These are phyloP conservation scores for Dasypolia templi DNA, from an alignment of 2,888 invertebrate species.

Conservation along the genomic window DNA sequence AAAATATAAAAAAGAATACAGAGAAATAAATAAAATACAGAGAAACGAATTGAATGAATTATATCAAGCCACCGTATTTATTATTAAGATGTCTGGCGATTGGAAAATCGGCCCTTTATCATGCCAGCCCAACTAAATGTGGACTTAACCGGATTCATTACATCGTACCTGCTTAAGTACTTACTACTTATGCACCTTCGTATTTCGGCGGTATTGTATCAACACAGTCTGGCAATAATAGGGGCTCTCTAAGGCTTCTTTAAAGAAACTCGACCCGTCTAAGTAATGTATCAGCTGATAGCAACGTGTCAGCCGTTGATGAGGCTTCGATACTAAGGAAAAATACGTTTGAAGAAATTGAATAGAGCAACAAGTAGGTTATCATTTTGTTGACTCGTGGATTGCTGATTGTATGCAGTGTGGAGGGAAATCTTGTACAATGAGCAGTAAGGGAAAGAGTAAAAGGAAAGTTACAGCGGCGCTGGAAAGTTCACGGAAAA, in stretches of 20 bases:
- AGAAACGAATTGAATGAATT: no score
- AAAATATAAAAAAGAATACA: no score
- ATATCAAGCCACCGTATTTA: not conserved
- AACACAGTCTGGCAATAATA: conserved; percentile 35
- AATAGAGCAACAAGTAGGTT: conserved; percentile 57
- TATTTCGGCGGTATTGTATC: conserved; percentile 46
- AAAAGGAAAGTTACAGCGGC: conserved; percentile 32
- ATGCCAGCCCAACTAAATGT: not conserved
- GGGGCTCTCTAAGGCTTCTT: conserved; percentile 57
- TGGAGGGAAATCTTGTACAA: conserved; percentile 19
- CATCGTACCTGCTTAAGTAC: conserved; percentile 14
- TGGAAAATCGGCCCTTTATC: not conserved
- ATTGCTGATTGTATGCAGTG: conserved; percentile 16
- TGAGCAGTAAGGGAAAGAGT: conserved; percentile 10
- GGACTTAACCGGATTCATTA: conserved; percentile 34
- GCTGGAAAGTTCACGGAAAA: conserved; percentile 32
- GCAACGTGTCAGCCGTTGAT: conserved; percentile 71
- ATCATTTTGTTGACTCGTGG: conserved; percentile 55
- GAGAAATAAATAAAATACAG: no score
- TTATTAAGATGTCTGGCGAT: not conserved
- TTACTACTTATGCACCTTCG: conserved; percentile 16
- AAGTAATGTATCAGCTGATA: conserved; percentile 70
- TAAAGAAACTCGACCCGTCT: conserved; percentile 60
- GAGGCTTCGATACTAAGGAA: conserved; percentile 72
- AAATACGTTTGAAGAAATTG: conserved; percentile 68